A percentile compares a stretch with the other conserved stretches of the same genome.
Evolutionary conservation across 2,113 vertebrate genomes (phyloP).

Genomic region (Percina caprodes): DNA sequence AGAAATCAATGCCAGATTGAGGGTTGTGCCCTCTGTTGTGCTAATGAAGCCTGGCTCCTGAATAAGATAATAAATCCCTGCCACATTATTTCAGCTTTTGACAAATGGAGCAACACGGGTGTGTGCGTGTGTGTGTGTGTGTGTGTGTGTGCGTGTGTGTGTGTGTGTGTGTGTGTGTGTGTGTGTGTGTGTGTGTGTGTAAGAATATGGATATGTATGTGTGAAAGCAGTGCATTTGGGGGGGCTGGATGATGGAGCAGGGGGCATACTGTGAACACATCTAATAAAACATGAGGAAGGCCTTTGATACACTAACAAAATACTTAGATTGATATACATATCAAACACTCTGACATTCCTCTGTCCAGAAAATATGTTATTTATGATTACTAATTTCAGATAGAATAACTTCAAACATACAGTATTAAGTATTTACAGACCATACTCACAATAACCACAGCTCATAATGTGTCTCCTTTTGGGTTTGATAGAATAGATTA

Average conservation of each 20-base stretch:
- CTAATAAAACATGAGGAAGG: conserved; percentile 74
- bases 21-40: conserved; percentile 81
- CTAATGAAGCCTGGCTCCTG: conserved; percentile 78
- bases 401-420: conserved; percentile 12
- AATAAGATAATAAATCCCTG: conserved; percentile 78
- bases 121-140: no score
- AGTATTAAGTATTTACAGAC: conserved; percentile 25
- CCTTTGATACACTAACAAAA: conserved; percentile 63
- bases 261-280: conserved; percentile 60
- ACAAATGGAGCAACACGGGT: conserved; percentile 66
- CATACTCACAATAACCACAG: not conserved
- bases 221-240: not conserved
- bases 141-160: no score
- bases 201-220: no score
- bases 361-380: conserved; percentile 32
- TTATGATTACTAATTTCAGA: conserved; percentile 17
- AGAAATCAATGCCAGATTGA: conserved; percentile 80
- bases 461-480: conserved; percentile 24
- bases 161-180: no score
- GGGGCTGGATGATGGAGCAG: conserved; percentile 26
- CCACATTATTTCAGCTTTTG: conserved; percentile 78
- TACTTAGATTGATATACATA: conserved; percentile 33
- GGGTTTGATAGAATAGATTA: conserved; percentile 22
- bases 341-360: conserved; percentile 13
- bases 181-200: no score